These are phyloP conservation scores for Anodontia alba DNA, from an alignment of 2,888 invertebrate genomes.

Conservation along the genomic window DNA sequence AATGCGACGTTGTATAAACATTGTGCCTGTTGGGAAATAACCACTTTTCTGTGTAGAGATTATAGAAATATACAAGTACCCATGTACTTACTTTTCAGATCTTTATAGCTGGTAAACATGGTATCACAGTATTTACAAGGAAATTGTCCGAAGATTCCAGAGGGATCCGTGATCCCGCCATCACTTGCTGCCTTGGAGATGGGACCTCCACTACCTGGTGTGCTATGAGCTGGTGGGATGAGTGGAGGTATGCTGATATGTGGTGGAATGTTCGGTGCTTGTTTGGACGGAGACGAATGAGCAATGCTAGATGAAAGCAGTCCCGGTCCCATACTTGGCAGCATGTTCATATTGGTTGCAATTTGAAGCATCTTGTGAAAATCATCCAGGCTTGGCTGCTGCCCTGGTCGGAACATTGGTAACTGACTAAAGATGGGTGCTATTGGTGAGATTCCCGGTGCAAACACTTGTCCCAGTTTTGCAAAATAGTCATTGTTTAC, in stretches of 20 bases:
- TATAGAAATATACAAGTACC: no score
- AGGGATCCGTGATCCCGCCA: background rate
- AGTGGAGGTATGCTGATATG: slow-evolving; percentile 19
- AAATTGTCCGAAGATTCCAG: slow-evolving; percentile 89
- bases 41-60: no score
- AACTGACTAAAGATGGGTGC: slow-evolving; percentile 58
- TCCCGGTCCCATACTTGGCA: slow-evolving; percentile 60
- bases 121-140: slow-evolving; percentile 95
- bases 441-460: slow-evolving; percentile 52
- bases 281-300: slow-evolving; percentile 41
- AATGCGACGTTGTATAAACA: no score
- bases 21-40: no score
- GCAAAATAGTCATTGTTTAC: slow-evolving; percentile 76
- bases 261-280: background rate
- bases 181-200: slow-evolving; percentile 49
- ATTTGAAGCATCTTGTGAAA: slow-evolving; percentile 66
- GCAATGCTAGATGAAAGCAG: slow-evolving; percentile 25
- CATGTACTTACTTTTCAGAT: slow-evolving; percentile 91
- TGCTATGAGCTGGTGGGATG: slow-evolving; percentile 38
- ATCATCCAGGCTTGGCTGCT: slow-evolving; percentile 58
- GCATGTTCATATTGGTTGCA: slow-evolving; percentile 63
- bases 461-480: slow-evolving; percentile 67
- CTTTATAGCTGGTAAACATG: slow-evolving; percentile 94
- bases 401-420: slow-evolving; percentile 54
- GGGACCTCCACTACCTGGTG: slow-evolving; percentile 21